A percentile compares a stretch with the other conserved stretches of the same genome.
These are phyloP conservation scores for Bombus waltoni DNA, from an alignment of 1,140 invertebrate species.

Conservation along the genomic window DNA sequence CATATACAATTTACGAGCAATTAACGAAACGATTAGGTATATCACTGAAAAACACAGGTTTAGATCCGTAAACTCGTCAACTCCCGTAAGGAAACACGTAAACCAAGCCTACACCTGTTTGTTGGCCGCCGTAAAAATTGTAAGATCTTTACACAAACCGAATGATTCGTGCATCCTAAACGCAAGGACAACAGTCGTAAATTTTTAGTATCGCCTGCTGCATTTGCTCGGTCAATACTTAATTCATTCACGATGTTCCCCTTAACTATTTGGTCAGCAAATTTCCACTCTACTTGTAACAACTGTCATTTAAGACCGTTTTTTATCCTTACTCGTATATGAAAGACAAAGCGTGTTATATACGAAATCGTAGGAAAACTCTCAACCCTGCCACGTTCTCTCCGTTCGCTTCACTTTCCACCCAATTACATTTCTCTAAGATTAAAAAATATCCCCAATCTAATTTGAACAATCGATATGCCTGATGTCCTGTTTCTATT, in stretches of 20 bases:
- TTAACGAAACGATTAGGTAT: constrained; percentile 23
- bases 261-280: background rate
- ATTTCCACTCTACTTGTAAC: background rate
- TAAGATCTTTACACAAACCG: constrained; percentile 27
- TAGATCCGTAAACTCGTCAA: constrained; percentile 7
- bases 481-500: too few species aligned
- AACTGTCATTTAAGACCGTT: rapidly evolving
- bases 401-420: too few species aligned
- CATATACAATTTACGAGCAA: constrained; percentile 38
- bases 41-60: background rate
- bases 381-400: too few species aligned
- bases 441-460: rapidly evolving
- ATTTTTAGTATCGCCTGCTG: constrained; percentile 36
- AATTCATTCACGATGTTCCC: constrained; percentile 13
- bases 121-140: constrained; percentile 25
- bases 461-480: too few species aligned
- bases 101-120: constrained; percentile 26
- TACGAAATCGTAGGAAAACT: too few species aligned
- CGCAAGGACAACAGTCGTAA: constrained; percentile 49
- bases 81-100: constrained; percentile 3
- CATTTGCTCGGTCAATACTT: constrained; percentile 45
- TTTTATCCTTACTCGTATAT: too few species aligned
- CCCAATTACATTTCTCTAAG: rapidly evolving
- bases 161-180: constrained; percentile 50
- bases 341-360: too few species aligned